phyloP scores from a whole-genome alignment of 2,113 vertebrate genomes.

The Triplophysa tibetana region DNA sequence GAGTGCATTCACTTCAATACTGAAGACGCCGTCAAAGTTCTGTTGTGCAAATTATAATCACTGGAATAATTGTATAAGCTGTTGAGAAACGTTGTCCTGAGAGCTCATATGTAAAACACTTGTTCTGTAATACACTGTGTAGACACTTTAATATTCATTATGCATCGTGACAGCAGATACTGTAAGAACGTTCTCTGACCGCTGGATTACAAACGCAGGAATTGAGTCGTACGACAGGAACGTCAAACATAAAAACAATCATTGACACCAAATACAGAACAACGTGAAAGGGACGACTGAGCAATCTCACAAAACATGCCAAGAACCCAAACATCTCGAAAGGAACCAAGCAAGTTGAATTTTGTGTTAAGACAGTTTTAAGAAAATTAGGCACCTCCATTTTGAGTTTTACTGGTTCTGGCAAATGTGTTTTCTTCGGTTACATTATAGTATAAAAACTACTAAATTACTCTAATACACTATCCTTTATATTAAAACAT shows the following conservation, averaged over 20 bases:
- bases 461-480: no score
- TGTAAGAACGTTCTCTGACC: background rate
- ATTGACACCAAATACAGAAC: background rate
- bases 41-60: background rate
- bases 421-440: background rate
- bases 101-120: background rate
- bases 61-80: background rate
- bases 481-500: no score
- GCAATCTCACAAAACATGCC: background rate
- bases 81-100: conserved; percentile 26
- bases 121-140: background rate
- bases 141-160: background rate
- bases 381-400: background rate
- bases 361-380: background rate
- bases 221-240: background rate
- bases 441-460: background rate
- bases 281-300: background rate
- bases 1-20: conserved; percentile 32
- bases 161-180: conserved; percentile 7
- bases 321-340: background rate
- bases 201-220: background rate
- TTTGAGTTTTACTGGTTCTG: background rate
- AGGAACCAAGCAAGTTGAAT: background rate
- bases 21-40: background rate
- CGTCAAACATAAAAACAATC: background rate